Evolutionary conservation across 2,888 invertebrate genomes (phyloP).

Genomic region (Drosophila bunnanda): DNA sequence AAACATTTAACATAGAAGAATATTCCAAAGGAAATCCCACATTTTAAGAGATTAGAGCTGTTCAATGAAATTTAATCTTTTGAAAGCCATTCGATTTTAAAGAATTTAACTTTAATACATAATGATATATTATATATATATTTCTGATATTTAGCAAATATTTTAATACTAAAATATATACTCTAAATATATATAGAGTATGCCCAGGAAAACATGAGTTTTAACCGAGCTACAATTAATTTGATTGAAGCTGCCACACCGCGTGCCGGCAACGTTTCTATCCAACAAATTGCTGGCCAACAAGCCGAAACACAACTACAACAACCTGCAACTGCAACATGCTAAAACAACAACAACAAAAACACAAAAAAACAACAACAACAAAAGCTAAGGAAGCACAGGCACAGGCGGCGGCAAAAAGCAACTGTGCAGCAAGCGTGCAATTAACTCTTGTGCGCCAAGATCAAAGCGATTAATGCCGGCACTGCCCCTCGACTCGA

Average conservation of each 20-base stretch:
- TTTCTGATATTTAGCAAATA: no score
- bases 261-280: slow-evolving; percentile 75
- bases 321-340: slow-evolving; percentile 27
- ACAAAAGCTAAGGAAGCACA: slow-evolving; percentile 30
- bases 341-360: slow-evolving; percentile 35
- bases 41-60: no score
- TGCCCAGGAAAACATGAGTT: slow-evolving; percentile 18
- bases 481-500: slow-evolving; percentile 48
- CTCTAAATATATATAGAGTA: background rate
- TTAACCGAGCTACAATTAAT: slow-evolving; percentile 75
- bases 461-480: slow-evolving; percentile 83
- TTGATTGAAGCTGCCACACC: slow-evolving; percentile 84
- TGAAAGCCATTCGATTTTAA: no score
- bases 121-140: no score
- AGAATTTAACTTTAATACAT: no score
- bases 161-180: background rate
- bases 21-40: no score
- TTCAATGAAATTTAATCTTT: no score
- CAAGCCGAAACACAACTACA: slow-evolving; percentile 22
- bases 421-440: slow-evolving; percentile 80
- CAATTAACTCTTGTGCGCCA: slow-evolving; percentile 83
- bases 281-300: slow-evolving; percentile 70
- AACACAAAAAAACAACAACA: slow-evolving; percentile 34
- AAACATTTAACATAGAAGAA: no score
- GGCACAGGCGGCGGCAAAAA: slow-evolving; percentile 48